Evolutionary conservation across 2,113 vertebrate species (phyloP).

Genomic region (Spheniscus mendiculus): DNA sequence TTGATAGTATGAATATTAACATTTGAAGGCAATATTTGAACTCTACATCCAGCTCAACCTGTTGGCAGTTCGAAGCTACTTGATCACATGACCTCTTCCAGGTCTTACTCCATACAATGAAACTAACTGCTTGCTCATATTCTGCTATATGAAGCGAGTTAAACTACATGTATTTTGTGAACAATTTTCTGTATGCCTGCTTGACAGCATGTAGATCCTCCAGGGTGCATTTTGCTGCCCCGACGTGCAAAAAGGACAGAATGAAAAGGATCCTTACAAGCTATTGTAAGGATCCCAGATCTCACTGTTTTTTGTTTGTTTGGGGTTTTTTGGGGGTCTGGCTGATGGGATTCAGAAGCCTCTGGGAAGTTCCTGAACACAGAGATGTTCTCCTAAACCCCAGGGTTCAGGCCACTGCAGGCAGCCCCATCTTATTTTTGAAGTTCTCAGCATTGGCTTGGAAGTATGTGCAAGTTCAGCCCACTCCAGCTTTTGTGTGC

Average conservation of each 20-base stretch:
- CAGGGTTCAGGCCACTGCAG: neutral
- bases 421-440: neutral
- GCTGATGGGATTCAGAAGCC: neutral
- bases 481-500: neutral
- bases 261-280: neutral
- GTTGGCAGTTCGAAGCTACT: neutral
- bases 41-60: neutral
- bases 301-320: neutral
- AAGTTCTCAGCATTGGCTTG: neutral
- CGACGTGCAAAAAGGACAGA: neutral
- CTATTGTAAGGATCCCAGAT: neutral
- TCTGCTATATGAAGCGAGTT: constrained; percentile 41
- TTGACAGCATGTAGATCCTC: neutral
- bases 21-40: neutral
- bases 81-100: constrained; percentile 11
- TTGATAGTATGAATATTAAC: neutral
- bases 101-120: neutral
- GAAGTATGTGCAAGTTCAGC: no score
- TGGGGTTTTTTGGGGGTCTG: neutral
- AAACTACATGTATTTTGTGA: neutral
- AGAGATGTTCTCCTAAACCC: neutral
- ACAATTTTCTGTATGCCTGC: neutral
- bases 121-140: constrained; percentile 49
- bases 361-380: neutral
- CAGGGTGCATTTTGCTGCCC: no score